A percentile compares a stretch with the other conserved stretches of the same genome.
phyloP scores from a whole-genome alignment of 2,888 invertebrate species.

The Thereva unica region DNA sequence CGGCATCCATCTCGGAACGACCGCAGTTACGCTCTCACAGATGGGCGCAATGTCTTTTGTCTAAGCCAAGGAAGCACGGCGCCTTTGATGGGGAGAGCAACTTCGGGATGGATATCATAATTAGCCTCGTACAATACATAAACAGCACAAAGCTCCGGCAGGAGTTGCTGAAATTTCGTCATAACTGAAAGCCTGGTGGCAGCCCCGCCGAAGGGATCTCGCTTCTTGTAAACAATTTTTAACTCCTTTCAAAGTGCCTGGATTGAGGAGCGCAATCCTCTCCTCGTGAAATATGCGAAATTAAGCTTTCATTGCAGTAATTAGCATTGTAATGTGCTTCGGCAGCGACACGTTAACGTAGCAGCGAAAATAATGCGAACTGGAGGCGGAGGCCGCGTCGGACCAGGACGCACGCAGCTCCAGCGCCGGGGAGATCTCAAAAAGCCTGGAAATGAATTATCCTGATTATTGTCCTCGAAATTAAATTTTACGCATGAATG shows the following conservation, averaged over 20 bases:
- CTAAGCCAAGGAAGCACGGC: too few relatives aligned
- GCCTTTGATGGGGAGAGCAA: too few relatives aligned
- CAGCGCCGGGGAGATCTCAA: background rate
- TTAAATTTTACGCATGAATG: conserved; percentile 40
- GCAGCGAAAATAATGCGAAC: conserved; percentile 37
- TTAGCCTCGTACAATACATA: background rate
- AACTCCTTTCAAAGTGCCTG: conserved; percentile 10
- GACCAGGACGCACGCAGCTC: background rate
- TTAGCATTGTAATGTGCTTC: conserved; percentile 36
- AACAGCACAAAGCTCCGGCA: background rate
- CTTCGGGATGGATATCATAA: too few relatives aligned
- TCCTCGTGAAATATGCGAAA: conserved; percentile 34
- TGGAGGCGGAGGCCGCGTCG: conserved; percentile 1
- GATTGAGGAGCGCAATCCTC: conserved; percentile 3
- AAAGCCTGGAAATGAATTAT: conserved; percentile 38
- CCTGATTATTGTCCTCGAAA: conserved; percentile 40
- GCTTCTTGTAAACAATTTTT: background rate
- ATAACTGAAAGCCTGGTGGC: conserved; percentile 19
- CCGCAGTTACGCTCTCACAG: too few relatives aligned
- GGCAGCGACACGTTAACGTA: conserved; percentile 36
- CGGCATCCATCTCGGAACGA: too few relatives aligned
- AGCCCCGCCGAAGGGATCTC: background rate
- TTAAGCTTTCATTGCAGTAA: conserved; percentile 40
- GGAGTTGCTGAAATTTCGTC: conserved; percentile 1
- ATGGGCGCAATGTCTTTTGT: too few relatives aligned